Evolutionary conservation across 2,888 invertebrate species (phyloP).

Genomic region (Coleophora flavipennella): DNA sequence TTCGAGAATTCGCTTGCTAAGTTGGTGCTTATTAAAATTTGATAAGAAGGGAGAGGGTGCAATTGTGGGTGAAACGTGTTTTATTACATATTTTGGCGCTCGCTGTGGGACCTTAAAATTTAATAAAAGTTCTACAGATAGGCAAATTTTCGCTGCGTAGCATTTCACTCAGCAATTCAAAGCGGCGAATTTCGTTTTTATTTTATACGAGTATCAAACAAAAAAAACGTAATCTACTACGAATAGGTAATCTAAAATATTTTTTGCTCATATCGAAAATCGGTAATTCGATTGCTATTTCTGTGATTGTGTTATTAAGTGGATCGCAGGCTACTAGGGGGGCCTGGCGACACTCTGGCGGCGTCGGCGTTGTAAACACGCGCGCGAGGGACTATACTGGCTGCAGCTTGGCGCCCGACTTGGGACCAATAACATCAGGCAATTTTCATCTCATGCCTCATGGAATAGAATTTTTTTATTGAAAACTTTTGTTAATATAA

Average conservation of each 20-base stretch:
- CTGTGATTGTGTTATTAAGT: background rate
- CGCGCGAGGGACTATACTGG: too few relatives aligned
- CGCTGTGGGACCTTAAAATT: conserved; percentile 18
- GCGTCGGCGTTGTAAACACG: conserved; percentile 13
- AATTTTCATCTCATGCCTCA: background rate
- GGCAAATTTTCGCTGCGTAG: too few relatives aligned
- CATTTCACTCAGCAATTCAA: too few relatives aligned
- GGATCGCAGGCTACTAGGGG: background rate
- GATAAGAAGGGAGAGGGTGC: conserved; percentile 32
- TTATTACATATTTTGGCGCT: conserved; percentile 17
- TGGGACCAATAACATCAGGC: conserved; percentile 13
- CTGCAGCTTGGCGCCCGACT: conserved; percentile 19
- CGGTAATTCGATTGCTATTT: too few relatives aligned
- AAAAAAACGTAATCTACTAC: too few relatives aligned
- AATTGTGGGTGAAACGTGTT: conserved; percentile 29
- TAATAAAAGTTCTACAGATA: too few relatives aligned
- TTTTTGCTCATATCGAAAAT: too few relatives aligned
- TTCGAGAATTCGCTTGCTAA: conserved; percentile 35
- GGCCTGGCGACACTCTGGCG: conserved; percentile 10
- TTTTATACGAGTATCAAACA: too few relatives aligned
- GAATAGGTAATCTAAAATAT: too few relatives aligned
- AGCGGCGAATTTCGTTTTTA: too few relatives aligned
- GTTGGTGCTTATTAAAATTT: conserved; percentile 50
- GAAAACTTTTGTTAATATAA: too few relatives aligned
- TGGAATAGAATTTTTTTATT: background rate